Conservation (phyloP, 2,888 invertebrate species). For the Sarcophaga subvicina region DNA sequence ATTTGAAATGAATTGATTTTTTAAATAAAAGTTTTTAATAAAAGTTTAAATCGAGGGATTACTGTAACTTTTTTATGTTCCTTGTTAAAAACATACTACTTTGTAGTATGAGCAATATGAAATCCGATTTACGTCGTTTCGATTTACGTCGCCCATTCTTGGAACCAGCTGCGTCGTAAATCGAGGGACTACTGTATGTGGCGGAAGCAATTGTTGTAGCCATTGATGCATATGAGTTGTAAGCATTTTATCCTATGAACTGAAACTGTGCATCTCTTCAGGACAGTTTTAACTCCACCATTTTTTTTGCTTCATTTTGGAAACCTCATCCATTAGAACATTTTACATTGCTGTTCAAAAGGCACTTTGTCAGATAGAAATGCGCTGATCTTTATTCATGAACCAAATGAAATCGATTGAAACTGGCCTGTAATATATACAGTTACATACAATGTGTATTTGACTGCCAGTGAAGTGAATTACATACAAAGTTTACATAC, state of each 20-base stretch:
- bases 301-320: background rate
- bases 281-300: background rate
- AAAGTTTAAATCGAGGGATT: too few relatives aligned
- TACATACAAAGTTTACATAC: too few relatives aligned
- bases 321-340: constrained; percentile 9
- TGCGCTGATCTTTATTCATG: constrained; percentile 31
- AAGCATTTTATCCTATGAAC: background rate
- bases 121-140: too few relatives aligned
- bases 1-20: background rate
- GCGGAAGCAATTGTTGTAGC: background rate
- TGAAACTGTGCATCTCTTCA: background rate
- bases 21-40: background rate
- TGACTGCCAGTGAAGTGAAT: too few relatives aligned
- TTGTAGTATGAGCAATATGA: too few relatives aligned
- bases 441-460: background rate
- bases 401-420: background rate
- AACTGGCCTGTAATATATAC: too few relatives aligned
- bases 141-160: too few relatives aligned
- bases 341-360: constrained; percentile 34
- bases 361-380: constrained; percentile 27
- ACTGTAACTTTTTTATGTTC: too few relatives aligned
- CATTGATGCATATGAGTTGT: background rate
- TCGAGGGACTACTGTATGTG: too few relatives aligned
- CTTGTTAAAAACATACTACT: too few relatives aligned
- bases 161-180: too few relatives aligned